These are phyloP conservation scores for Elaeidobius kamerunicus DNA, from an alignment of 2,888 invertebrate genomes.

Conservation along the genomic window DNA sequence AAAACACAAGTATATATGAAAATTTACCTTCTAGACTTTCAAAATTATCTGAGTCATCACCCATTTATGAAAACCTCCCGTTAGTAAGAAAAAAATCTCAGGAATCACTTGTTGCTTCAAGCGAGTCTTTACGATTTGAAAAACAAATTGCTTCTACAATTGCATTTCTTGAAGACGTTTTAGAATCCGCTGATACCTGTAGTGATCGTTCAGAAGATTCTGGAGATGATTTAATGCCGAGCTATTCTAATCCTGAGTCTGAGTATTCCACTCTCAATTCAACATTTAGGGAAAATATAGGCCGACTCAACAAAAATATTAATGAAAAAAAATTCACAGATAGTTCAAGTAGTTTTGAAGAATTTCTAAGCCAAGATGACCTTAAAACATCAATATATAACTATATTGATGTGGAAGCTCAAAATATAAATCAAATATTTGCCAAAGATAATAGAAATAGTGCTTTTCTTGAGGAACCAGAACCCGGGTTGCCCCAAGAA, in stretches of 20 bases:
- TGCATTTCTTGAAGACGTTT: constrained; percentile 22
- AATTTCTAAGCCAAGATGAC: constrained; percentile 5
- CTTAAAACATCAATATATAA: neutral
- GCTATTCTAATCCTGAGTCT: neutral
- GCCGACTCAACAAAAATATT: neutral
- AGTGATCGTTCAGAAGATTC: constrained; percentile 19
- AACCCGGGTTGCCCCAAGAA: constrained; percentile 19
- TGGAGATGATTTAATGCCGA: neutral
- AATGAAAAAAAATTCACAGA: constrained; percentile 17
- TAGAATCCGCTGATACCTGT: constrained; percentile 13
- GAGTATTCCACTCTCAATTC: constrained; percentile 2
- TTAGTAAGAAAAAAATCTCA: neutral
- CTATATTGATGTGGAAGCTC: neutral
- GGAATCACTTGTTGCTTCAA: neutral
- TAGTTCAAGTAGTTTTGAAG: constrained; percentile 29
- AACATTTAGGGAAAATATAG: constrained; percentile 4
- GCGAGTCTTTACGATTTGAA: constrained; percentile 18
- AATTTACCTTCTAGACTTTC: constrained; percentile 5
- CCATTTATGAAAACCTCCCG: constrained; percentile 24
- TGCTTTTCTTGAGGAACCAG: constrained; percentile 21
- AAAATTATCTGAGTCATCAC: neutral
- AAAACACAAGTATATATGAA: constrained; percentile 11
- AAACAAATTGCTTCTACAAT: constrained; percentile 22
- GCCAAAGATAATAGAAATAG: constrained; percentile 16
- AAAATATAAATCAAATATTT: constrained; percentile 17